Evolutionary conservation across 2,888 invertebrate genomes (phyloP).

Genomic region (Pollenia griseotomentosa): DNA sequence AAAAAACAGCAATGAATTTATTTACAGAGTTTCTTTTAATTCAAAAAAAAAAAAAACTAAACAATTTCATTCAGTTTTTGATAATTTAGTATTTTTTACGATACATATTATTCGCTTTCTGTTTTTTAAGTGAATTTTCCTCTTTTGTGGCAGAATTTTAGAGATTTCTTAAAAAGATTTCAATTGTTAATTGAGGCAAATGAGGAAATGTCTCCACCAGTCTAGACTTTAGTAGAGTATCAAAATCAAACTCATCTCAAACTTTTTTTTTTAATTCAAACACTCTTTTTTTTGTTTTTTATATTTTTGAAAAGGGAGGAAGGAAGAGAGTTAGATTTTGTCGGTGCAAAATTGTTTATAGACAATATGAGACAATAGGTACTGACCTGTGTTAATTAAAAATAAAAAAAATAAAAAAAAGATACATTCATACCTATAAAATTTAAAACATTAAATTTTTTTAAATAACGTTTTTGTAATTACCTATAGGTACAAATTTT

Average conservation of each 20-base stretch:
- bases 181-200: slow-evolving; percentile 81
- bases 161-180: slow-evolving; percentile 81
- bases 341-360: slow-evolving; percentile 14
- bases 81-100: no score
- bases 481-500: no score
- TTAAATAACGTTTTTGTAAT: neutral
- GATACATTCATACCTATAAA: neutral
- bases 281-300: slow-evolving; percentile 34
- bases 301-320: slow-evolving; percentile 4
- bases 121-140: neutral
- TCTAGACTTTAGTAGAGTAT: slow-evolving; percentile 32
- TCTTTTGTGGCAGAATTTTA: slow-evolving; percentile 76
- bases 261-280: neutral
- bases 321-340: slow-evolving; percentile 33
- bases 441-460: neutral
- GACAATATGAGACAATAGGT: neutral
- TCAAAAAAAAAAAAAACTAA: no score
- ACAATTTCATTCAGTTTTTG: no score
- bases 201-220: slow-evolving; percentile 77
- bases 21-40: no score
- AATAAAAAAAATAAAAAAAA: neutral
- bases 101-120: no score
- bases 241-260: slow-evolving; percentile 53
- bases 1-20: no score
- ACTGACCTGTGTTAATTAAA: slow-evolving; percentile 59